phyloP scores from a whole-genome alignment of 2,113 vertebrate species.

The Apistogramma diplotaenia region DNA sequence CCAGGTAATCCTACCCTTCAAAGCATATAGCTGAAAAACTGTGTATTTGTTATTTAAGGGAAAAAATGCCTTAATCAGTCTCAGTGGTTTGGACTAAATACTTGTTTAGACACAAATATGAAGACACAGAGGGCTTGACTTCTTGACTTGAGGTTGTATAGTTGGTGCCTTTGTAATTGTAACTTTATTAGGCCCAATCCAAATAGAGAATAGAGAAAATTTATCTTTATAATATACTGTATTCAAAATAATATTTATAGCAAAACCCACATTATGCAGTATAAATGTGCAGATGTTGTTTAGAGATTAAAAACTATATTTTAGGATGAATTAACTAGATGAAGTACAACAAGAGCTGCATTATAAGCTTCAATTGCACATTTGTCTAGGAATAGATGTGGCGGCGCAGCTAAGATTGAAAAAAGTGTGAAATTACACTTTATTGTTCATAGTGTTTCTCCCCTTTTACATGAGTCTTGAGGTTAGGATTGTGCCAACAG shows the following conservation, averaged over 20 bases:
- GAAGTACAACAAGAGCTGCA: neutral
- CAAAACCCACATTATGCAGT: neutral
- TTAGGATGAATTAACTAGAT: neutral
- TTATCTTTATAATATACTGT: conserved; percentile 26
- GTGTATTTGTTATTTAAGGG: neutral
- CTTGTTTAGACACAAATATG: conserved; percentile 40
- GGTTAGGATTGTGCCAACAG: neutral
- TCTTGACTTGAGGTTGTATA: conserved; percentile 16
- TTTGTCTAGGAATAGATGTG: neutral
- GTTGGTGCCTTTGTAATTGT: conserved; percentile 24
- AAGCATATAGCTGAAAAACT: neutral
- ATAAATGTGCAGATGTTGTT: neutral
- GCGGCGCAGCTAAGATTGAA: neutral
- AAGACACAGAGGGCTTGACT: conserved; percentile 31
- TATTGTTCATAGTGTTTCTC: neutral
- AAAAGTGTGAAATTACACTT: neutral
- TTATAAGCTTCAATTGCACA: conserved; percentile 1
- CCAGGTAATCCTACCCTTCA: neutral
- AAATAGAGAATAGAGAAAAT: conserved; percentile 30
- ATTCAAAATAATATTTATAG: neutral
- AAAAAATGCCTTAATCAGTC: conserved; percentile 16
- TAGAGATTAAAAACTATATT: neutral
- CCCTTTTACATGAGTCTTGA: neutral
- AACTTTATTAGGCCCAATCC: conserved; percentile 36
- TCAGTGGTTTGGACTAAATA: conserved; percentile 20